Percentiles rank a stretch among this genome's conserved stretches.
phyloP scores from a whole-genome alignment of 2,797 vertebrate species.

The Megaceryle alcyon region DNA sequence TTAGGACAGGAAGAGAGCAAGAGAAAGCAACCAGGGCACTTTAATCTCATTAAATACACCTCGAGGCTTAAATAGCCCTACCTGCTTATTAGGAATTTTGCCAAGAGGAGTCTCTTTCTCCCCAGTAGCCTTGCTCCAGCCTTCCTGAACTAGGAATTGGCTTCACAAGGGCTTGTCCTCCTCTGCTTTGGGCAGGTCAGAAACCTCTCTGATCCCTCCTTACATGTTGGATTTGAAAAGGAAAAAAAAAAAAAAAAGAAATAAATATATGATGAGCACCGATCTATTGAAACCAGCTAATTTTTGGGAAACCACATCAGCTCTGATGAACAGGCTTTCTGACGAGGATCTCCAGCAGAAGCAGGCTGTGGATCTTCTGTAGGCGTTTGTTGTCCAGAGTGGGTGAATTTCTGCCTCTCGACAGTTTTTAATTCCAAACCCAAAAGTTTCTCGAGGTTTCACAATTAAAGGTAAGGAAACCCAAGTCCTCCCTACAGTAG shows the following conservation, averaged over 20 bases:
- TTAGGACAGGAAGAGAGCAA: background rate
- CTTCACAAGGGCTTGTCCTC: background rate
- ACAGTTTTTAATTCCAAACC: background rate
- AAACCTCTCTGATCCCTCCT: background rate
- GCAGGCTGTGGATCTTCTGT: background rate
- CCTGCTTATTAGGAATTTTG: background rate
- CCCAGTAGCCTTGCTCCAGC: background rate
- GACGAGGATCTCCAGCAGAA: background rate
- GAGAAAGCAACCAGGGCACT: background rate
- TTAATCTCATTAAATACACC: conserved; percentile 64
- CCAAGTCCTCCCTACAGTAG: conserved; percentile 3
- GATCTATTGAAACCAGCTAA: background rate
- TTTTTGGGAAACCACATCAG: background rate
- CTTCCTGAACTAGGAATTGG: background rate
- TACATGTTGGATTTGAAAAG: background rate
- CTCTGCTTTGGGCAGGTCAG: background rate
- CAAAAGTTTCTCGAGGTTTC: background rate
- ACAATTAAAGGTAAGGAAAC: conserved; percentile 34
- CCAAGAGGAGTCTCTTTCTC: background rate
- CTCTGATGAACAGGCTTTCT: background rate
- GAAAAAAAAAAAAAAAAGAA: background rate
- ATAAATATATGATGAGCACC: background rate
- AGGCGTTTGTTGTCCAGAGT: background rate
- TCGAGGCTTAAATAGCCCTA: background rate
- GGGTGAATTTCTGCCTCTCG: conserved; percentile 27